Percentiles rank a stretch among this genome's conserved stretches.
phyloP scores from a whole-genome alignment of 2,797 vertebrate species.

The Sardinella longiceps region DNA sequence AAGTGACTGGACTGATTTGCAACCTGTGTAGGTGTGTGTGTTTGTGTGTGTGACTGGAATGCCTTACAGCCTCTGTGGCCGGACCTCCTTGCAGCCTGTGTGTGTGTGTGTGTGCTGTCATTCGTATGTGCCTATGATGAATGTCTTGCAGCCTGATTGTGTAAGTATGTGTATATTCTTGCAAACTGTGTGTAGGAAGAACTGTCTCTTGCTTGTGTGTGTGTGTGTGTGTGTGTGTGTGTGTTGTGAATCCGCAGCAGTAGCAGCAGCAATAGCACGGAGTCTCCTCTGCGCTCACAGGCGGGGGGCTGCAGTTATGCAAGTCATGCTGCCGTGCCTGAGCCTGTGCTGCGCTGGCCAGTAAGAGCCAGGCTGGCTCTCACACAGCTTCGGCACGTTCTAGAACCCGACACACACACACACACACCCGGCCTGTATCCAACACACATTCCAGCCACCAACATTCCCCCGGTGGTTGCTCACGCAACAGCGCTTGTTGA shows the following conservation, averaged over 20 bases:
- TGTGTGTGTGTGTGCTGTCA: not conserved
- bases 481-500: not conserved
- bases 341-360: not conserved
- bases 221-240: not conserved
- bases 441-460: not conserved
- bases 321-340: constrained; percentile 5
- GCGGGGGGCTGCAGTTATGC: not conserved
- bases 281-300: not conserved
- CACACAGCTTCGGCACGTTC: not conserved
- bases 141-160: not conserved
- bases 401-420: not conserved
- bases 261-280: not conserved
- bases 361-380: not conserved
- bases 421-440: not conserved
- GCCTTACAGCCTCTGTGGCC: not conserved
- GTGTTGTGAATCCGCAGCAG: not conserved
- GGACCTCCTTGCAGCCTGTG: not conserved
- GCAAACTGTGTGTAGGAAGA: not conserved
- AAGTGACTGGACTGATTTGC: not conserved
- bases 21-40: not conserved
- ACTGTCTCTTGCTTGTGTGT: not conserved
- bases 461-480: not conserved
- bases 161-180: not conserved
- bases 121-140: not conserved
- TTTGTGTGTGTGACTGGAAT: not conserved